Conservation (phyloP, 2,113 vertebrate species). For the Pollachius pollachius region DNA sequence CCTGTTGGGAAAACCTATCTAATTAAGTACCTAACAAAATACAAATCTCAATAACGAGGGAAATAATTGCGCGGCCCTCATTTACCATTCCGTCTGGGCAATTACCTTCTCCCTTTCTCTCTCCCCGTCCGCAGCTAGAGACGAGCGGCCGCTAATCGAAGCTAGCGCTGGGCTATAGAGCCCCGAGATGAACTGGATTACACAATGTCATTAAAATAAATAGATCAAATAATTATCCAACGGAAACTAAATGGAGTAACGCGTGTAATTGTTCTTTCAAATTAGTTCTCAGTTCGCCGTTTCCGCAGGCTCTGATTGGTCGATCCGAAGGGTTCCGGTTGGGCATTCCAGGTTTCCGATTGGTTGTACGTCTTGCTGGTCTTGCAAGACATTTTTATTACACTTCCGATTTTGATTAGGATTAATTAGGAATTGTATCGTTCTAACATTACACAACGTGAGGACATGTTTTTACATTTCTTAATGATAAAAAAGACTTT, state of each 20-base stretch:
- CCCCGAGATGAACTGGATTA: conserved; percentile 67
- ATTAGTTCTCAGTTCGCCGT: conserved; percentile 29
- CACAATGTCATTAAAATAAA: conserved; percentile 75
- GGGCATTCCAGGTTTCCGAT: too few relatives aligned
- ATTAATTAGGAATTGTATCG: too few relatives aligned
- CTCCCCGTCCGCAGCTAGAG: conserved; percentile 55
- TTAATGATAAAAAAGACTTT: too few relatives aligned
- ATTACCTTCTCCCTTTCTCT: conserved; percentile 47
- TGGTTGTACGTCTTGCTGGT: too few relatives aligned
- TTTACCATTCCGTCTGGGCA: conserved; percentile 68
- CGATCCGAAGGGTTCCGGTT: too few relatives aligned
- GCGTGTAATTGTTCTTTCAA: conserved; percentile 53
- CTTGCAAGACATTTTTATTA: too few relatives aligned
- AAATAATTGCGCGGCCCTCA: conserved; percentile 74
- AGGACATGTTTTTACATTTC: too few relatives aligned
- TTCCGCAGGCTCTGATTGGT: too few relatives aligned
- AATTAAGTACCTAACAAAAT: conserved; percentile 72
- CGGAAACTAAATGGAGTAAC: conserved; percentile 60
- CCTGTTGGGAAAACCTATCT: conserved; percentile 54
- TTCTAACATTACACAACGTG: too few relatives aligned
- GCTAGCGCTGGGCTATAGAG: conserved; percentile 55
- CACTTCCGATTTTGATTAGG: too few relatives aligned
- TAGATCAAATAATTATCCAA: conserved; percentile 63
- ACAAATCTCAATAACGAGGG: conserved; percentile 65
- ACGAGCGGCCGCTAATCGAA: conserved; percentile 70